Conservation (phyloP, 2,797 vertebrate genomes). For the Balearica regulorum region DNA sequence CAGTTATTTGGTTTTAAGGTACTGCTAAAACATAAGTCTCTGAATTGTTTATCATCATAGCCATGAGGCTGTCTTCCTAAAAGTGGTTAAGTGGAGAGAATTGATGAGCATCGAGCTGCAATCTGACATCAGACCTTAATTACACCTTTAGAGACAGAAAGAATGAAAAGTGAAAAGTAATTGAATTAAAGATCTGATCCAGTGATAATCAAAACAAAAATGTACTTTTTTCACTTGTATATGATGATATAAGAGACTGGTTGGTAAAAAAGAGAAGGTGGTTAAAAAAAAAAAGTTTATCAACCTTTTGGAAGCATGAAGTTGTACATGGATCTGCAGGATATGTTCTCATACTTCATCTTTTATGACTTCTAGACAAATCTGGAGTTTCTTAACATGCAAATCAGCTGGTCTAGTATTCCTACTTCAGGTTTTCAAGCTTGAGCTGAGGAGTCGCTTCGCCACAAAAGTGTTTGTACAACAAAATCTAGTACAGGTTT, state of each 20-base stretch:
- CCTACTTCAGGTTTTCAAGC: not conserved
- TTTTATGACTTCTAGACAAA: not conserved
- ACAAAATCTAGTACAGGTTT: not conserved
- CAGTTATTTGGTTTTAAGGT: conserved; percentile 22
- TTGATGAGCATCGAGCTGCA: conserved; percentile 16
- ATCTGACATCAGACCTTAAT: conserved; percentile 52
- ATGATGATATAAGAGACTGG: not conserved
- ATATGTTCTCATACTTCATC: not conserved
- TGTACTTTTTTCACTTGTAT: conserved; percentile 12
- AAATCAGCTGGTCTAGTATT: not conserved
- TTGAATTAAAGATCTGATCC: conserved; percentile 44
- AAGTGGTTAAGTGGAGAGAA: conserved; percentile 52
- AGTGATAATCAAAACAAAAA: conserved; percentile 40
- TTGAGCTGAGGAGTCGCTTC: not conserved
- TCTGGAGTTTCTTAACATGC: not conserved
- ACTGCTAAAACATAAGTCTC: not conserved
- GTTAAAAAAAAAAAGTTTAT: not conserved
- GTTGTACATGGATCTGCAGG: not conserved
- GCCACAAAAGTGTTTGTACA: not conserved
- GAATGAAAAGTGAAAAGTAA: conserved; percentile 39
- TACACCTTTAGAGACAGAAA: conserved; percentile 53
- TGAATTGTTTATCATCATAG: conserved; percentile 12
- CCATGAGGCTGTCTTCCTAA: conserved; percentile 1
- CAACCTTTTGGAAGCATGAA: not conserved
- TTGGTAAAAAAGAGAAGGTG: not conserved